Evolutionary conservation across 2,113 vertebrate genomes (phyloP).

Genomic region (Cichladusa arquata): DNA sequence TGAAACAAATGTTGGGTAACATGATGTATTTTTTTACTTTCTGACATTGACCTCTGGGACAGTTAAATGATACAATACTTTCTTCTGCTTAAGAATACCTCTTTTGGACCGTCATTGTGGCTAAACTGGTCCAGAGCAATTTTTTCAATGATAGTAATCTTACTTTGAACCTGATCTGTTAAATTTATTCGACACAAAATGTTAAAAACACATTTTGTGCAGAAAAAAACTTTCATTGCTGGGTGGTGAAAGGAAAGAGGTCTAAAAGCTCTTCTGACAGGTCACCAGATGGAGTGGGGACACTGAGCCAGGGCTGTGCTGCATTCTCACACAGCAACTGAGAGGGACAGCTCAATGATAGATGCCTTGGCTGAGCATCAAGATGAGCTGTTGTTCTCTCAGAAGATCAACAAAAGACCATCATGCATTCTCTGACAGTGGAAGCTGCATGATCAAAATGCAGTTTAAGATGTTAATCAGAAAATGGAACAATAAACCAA

Average conservation of each 20-base stretch:
- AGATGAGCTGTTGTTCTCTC: slow-evolving; percentile 22
- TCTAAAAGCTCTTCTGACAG: not conserved
- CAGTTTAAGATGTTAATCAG: slow-evolving; percentile 34
- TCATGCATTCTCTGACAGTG: not conserved
- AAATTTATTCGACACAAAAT: not conserved
- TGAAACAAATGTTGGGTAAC: not conserved
- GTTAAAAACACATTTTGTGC: not conserved
- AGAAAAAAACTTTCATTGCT: not conserved
- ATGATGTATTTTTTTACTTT: not conserved
- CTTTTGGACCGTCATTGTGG: not conserved
- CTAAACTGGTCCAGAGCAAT: not conserved
- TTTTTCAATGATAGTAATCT: not conserved
- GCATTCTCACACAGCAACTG: not conserved
- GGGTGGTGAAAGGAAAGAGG: not conserved
- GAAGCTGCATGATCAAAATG: slow-evolving; percentile 6
- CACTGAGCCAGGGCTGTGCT: not conserved
- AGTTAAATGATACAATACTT: not conserved
- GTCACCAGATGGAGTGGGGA: not conserved
- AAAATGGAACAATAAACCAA: slow-evolving; percentile 16
- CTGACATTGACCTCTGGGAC: not conserved
- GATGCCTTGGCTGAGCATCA: slow-evolving; percentile 26
- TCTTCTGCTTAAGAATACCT: not conserved
- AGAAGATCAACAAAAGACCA: slow-evolving; percentile 8
- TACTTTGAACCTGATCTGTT: not conserved
- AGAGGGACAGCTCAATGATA: not conserved